Percentiles rank a stretch among this genome's conserved stretches.
phyloP scores from a whole-genome alignment of 2,113 vertebrate species.

The Alaudala cheleensis region DNA sequence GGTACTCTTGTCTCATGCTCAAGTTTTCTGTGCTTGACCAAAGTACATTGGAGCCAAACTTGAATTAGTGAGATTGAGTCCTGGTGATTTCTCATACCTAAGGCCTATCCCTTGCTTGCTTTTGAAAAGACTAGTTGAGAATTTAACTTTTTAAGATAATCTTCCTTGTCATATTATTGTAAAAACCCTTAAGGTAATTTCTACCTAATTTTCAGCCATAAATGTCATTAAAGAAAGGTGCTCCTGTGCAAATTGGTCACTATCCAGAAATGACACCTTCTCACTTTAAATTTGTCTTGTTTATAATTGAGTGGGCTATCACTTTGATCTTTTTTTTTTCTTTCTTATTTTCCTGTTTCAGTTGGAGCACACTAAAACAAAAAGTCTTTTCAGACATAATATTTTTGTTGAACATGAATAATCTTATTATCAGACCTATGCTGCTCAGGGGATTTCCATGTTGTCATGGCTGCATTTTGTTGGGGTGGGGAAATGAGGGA shows the following conservation, averaged over 20 bases:
- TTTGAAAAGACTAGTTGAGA: neutral
- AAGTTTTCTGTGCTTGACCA: neutral
- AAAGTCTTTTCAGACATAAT: slow-evolving; percentile 44
- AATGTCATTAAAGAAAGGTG: neutral
- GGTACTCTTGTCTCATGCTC: neutral
- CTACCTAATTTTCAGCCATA: neutral
- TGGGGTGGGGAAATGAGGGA: slow-evolving; percentile 32
- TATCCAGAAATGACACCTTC: neutral
- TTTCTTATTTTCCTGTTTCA: slow-evolving; percentile 56
- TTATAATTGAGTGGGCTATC: slow-evolving; percentile 64
- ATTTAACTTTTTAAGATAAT: neutral
- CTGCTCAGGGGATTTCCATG: slow-evolving; percentile 61
- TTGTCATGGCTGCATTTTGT: slow-evolving; percentile 48
- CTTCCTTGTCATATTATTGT: neutral
- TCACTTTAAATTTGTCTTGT: slow-evolving; percentile 61
- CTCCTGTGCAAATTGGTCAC: neutral
- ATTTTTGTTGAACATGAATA: slow-evolving; percentile 53
- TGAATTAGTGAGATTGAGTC: neutral
- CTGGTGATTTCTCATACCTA: neutral
- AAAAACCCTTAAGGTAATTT: neutral
- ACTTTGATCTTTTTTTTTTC: slow-evolving; percentile 29
- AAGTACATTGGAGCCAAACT: neutral
- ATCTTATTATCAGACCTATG: slow-evolving; percentile 36
- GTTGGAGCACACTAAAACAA: slow-evolving; percentile 28
- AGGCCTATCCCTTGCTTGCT: neutral